phyloP scores from a whole-genome alignment of 2,888 invertebrate species.

The Oscheius myriophilus region DNA sequence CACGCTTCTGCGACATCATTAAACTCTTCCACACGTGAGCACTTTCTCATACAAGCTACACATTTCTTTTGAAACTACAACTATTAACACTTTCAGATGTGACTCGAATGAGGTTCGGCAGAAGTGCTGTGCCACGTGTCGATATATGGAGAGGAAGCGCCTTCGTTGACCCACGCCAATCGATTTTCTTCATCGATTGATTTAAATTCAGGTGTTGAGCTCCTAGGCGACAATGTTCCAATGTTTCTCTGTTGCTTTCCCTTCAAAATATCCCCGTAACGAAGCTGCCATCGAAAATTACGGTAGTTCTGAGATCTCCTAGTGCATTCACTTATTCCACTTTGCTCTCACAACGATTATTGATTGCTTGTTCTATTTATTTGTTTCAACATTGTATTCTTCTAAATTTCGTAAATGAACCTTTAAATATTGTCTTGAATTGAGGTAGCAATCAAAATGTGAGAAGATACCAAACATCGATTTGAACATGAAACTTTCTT shows the following conservation, averaged over 20 bases:
- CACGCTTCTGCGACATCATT: slow-evolving; percentile 68
- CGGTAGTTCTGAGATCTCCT: slow-evolving; percentile 25
- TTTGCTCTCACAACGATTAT: slow-evolving; percentile 4
- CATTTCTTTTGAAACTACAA: not conserved
- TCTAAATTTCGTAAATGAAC: too few relatives aligned
- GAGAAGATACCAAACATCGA: too few relatives aligned
- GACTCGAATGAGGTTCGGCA: slow-evolving; percentile 59
- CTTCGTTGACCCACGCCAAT: slow-evolving; percentile 6
- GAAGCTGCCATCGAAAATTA: slow-evolving; percentile 20
- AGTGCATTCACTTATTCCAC: not conserved
- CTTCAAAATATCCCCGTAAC: not conserved
- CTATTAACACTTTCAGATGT: slow-evolving; percentile 49
- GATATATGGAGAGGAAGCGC: slow-evolving; percentile 42
- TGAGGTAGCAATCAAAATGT: too few relatives aligned
- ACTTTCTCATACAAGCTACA: not conserved
- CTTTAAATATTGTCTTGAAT: too few relatives aligned
- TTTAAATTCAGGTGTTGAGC: not conserved
- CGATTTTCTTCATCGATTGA: slow-evolving; percentile 14
- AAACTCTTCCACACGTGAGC: slow-evolving; percentile 68
- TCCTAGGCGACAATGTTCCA: slow-evolving; percentile 10
- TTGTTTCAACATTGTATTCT: too few relatives aligned
- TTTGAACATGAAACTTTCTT: too few relatives aligned
- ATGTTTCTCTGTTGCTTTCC: slow-evolving; percentile 4
- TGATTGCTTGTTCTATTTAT: slow-evolving; percentile 7
- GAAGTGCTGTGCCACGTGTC: slow-evolving; percentile 62